Conservation (phyloP, 2,888 invertebrate genomes). For the Antheraea assamensis region DNA sequence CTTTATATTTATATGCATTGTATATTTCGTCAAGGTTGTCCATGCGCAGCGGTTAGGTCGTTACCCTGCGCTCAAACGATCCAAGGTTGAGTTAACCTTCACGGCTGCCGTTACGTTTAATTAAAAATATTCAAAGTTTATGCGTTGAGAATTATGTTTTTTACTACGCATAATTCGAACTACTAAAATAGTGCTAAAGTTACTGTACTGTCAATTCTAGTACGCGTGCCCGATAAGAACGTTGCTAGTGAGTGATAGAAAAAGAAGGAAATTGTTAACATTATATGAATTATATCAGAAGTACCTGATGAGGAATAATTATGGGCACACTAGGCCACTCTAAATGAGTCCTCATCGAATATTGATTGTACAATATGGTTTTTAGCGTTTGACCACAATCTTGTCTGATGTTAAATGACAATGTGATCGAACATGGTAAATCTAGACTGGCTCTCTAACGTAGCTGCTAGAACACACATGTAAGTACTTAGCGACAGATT, state of each 20-base stretch:
- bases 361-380: too few species aligned
- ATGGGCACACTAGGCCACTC: not conserved
- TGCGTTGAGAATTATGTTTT: not conserved
- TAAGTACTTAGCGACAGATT: too few species aligned
- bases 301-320: not conserved
- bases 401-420: too few species aligned
- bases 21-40: conserved; percentile 5
- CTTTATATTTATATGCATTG: conserved; percentile 3
- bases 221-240: not conserved
- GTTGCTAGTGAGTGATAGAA: not conserved
- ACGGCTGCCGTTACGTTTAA: not conserved
- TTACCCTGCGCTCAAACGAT: not conserved
- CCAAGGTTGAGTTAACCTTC: conserved; percentile 8
- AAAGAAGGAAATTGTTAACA: not conserved
- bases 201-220: not conserved
- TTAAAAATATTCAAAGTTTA: not conserved
- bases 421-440: too few species aligned
- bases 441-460: too few species aligned
- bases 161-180: not conserved
- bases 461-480: too few species aligned
- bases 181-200: not conserved
- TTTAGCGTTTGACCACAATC: too few species aligned
- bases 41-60: conserved; percentile 6
- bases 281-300: not conserved
- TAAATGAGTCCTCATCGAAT: too few species aligned